Conservation (phyloP, 2,113 vertebrate species). For the Mugil cephalus region DNA sequence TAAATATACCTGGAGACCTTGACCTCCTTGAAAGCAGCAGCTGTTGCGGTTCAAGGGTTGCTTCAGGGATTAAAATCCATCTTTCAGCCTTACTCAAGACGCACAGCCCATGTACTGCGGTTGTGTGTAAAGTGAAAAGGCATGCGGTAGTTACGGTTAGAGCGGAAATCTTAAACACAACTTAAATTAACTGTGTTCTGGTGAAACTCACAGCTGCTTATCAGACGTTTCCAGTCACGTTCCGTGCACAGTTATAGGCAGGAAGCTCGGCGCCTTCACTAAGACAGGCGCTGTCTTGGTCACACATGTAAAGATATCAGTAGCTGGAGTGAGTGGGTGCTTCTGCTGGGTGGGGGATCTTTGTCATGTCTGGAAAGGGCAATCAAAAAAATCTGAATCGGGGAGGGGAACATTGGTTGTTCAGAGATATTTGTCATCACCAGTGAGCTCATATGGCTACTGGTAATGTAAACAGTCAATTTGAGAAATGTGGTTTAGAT, state of each 20-base stretch:
- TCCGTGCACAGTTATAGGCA: neutral
- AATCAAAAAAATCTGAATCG: slow-evolving; percentile 1
- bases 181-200: neutral
- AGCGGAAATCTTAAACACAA: neutral
- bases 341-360: slow-evolving; percentile 42
- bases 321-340: slow-evolving; percentile 7
- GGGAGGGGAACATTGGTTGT: neutral
- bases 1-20: no score
- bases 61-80: no score
- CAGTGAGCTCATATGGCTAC: neutral
- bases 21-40: no score
- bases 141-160: neutral
- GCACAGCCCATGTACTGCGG: no score
- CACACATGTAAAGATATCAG: neutral
- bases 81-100: no score
- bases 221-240: slow-evolving; percentile 46
- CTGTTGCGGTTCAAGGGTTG: no score
- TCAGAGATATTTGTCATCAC: slow-evolving; percentile 9
- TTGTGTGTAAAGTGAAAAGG: neutral
- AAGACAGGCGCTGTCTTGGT: neutral
- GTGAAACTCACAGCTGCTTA: slow-evolving; percentile 33
- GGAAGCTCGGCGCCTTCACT: slow-evolving; percentile 3
- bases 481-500: neutral
- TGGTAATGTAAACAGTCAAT: slow-evolving; percentile 9
- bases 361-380: slow-evolving; percentile 20